Evolutionary conservation across 2,888 invertebrate genomes (phyloP).

Genomic region (Megamerina dolium): DNA sequence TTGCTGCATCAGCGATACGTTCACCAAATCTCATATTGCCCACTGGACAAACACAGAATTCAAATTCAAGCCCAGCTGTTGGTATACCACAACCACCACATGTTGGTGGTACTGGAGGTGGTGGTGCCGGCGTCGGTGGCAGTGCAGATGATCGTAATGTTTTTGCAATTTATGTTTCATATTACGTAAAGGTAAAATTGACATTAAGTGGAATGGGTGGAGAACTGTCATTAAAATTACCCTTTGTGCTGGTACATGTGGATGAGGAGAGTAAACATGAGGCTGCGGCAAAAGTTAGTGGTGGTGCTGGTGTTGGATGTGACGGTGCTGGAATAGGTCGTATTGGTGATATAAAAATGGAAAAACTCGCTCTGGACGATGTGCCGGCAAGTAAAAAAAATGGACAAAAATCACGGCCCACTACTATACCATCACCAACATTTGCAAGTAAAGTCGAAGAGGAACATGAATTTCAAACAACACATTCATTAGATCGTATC

Average conservation of each 20-base stretch:
- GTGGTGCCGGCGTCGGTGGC: slow-evolving; percentile 50
- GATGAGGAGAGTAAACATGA: slow-evolving; percentile 25
- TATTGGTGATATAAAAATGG: slow-evolving; percentile 21
- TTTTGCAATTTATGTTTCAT: slow-evolving; percentile 85
- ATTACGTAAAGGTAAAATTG: slow-evolving; percentile 83
- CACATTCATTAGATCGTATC: slow-evolving; percentile 29
- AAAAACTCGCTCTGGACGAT: slow-evolving; percentile 34
- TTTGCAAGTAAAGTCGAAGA: neutral
- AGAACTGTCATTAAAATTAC: slow-evolving; percentile 70
- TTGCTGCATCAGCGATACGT: slow-evolving; percentile 56
- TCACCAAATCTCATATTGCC: slow-evolving; percentile 37
- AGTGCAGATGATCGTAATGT: slow-evolving; percentile 66
- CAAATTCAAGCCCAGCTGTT: slow-evolving; percentile 29
- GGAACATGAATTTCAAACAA: slow-evolving; percentile 3
- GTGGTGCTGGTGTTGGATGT: slow-evolving; percentile 7
- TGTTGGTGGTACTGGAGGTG: slow-evolving; percentile 7
- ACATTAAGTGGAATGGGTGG: slow-evolving; percentile 76
- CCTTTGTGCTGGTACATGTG: slow-evolving; percentile 69
- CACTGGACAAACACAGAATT: slow-evolving; percentile 30
- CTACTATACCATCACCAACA: no score
- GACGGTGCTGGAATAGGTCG: no score
- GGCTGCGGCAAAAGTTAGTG: slow-evolving; percentile 9
- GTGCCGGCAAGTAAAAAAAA: slow-evolving; percentile 31
- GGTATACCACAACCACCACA: slow-evolving; percentile 25
- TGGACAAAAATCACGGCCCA: slow-evolving; percentile 3